Evolutionary conservation across 2,113 vertebrate species (phyloP).

Genomic region (Aspiorhynchus laticeps): DNA sequence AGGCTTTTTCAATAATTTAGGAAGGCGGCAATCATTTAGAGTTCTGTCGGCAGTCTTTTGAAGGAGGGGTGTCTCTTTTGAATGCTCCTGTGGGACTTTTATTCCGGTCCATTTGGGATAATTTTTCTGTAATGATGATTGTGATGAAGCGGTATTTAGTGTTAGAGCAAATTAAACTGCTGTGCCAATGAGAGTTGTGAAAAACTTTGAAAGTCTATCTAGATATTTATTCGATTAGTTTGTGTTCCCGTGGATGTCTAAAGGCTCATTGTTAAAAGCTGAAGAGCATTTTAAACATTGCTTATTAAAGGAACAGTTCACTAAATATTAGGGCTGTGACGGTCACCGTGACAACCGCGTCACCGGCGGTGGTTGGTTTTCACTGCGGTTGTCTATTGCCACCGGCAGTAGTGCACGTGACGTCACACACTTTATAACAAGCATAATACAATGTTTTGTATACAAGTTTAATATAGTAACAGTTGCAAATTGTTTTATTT

Average conservation of each 20-base stretch:
- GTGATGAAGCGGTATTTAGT: constrained; percentile 1
- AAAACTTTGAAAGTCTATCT: neutral
- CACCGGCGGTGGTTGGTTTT: no score
- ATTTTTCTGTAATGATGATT: constrained; percentile 40
- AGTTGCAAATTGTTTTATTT: no score
- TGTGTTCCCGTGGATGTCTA: neutral
- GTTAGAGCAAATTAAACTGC: constrained; percentile 13
- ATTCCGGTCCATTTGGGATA: constrained; percentile 25
- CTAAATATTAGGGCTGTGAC: no score
- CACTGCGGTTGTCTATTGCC: no score
- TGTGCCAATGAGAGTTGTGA: neutral
- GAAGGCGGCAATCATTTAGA: constrained; percentile 70
- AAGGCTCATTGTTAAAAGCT: neutral
- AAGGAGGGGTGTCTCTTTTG: constrained; percentile 25
- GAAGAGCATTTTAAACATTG: neutral
- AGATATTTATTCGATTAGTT: neutral
- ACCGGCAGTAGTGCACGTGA: no score
- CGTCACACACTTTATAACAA: no score
- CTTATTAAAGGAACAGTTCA: neutral
- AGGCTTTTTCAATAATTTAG: constrained; percentile 77
- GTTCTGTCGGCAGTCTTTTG: constrained; percentile 61
- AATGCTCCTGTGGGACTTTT: neutral
- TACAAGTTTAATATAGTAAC: no score
- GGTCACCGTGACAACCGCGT: no score
- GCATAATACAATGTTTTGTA: no score